Evolutionary conservation across 1,140 invertebrate genomes (phyloP), one percentile per base, ranked within the genome.

Genomic region (Sycobia sp.): DNA sequence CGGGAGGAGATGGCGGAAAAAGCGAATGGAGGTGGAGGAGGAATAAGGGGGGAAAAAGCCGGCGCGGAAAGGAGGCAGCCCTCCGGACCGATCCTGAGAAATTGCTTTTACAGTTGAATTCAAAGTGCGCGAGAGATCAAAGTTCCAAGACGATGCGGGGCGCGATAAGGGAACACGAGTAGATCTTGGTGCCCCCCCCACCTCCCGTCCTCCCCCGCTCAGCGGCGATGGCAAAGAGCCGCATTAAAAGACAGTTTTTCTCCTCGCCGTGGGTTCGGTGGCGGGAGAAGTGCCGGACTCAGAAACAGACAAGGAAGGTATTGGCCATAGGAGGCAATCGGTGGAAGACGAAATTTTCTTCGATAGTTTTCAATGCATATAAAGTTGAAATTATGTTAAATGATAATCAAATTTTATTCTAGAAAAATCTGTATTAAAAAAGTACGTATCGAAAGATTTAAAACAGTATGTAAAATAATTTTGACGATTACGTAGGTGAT

Each of bases 81-180:
- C 18, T 50, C 13, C 23, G 29, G 38, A 11, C 32, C 59, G 66
- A 68, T 69, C 54, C 38, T 60, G 56, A 55, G 63, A 65, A 67
- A 71, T 72, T 69, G 63, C 71, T 69, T 69, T 63, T 32, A 49
- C 67, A 50, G 59, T 67, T 41, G 53, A 64, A 70, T 71, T 68
- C 64, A 67, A 70, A 70, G 59, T 46, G 14, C 10, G 38, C 34
- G 62, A 51, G 55, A 68, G 70, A 69, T 70, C 70, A 69, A 73
- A 70, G 65, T 69, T 65, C 34, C 58, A n/a, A n/a, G n/a, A n/a
- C n/a, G n/a, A n/a, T n/a, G n/a, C n/a, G n/a, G n/a, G n/a, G 60
- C 57, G 57, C 23, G 58, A 61, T 51, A 60, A 41, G 27, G 43
- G 36, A 32, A 32, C 23, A 18, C 34, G 16, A 49, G 41, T 36